These are phyloP conservation scores for Athalia cordata DNA, from an alignment of 2,888 invertebrate genomes.

Conservation along the genomic window DNA sequence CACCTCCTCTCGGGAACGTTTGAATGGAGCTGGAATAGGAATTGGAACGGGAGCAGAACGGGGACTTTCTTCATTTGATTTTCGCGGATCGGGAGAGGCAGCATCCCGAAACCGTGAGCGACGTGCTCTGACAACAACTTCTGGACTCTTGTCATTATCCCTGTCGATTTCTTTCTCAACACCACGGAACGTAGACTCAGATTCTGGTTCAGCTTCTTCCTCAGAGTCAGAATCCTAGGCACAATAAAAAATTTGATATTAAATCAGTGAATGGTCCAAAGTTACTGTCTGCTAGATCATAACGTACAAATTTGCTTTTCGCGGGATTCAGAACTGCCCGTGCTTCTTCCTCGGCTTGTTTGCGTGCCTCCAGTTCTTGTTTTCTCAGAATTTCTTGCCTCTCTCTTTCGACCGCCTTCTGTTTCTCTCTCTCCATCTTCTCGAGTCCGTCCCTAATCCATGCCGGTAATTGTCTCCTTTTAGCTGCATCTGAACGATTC, in stretches of 20 bases:
- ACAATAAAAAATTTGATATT: neutral
- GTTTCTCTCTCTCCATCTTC: slow-evolving; percentile 97
- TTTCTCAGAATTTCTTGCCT: slow-evolving; percentile 80
- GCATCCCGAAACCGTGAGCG: slow-evolving; percentile 72
- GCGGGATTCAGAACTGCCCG: slow-evolving; percentile 72
- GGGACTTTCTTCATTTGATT: slow-evolving; percentile 63
- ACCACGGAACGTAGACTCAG: slow-evolving; percentile 54
- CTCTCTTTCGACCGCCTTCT: slow-evolving; percentile 88
- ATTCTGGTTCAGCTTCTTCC: slow-evolving; percentile 67
- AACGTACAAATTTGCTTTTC: slow-evolving; percentile 79
- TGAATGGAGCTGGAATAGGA: slow-evolving; percentile 64
- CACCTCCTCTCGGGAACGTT: slow-evolving; percentile 78
- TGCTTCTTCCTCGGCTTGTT: slow-evolving; percentile 76
- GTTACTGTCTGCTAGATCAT: slow-evolving; percentile 9
- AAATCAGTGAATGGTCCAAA: slow-evolving; percentile 2
- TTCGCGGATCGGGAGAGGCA: slow-evolving; percentile 66
- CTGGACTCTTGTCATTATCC: slow-evolving; percentile 65
- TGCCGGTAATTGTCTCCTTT: slow-evolving; percentile 93
- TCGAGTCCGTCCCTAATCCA: slow-evolving; percentile 98
- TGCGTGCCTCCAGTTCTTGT: slow-evolving; percentile 76
- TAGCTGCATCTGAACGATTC: slow-evolving; percentile 81
- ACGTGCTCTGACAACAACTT: slow-evolving; percentile 66
- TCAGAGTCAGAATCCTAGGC: slow-evolving; percentile 74
- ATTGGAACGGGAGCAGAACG: slow-evolving; percentile 52
- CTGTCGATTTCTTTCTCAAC: slow-evolving; percentile 59